Evolutionary conservation across 2,113 vertebrate genomes (phyloP).

Genomic region (Rhinopomastus cyanomelas): DNA sequence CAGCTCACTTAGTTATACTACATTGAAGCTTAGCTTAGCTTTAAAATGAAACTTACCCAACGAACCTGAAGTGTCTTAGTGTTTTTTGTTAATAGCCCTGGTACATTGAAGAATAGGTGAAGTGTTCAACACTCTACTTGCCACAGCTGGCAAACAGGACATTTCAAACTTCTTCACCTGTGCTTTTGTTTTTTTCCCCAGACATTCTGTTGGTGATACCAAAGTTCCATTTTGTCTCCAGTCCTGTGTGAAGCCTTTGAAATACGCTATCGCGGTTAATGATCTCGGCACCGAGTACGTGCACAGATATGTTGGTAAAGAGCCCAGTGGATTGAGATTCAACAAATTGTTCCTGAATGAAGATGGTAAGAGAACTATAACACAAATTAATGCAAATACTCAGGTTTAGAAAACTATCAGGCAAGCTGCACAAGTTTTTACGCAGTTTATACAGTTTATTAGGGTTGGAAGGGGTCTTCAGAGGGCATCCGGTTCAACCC

Average conservation of each 20-base stretch:
- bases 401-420: background rate
- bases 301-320: constrained; percentile 96
- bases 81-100: background rate
- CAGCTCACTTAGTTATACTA: background rate
- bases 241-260: constrained; percentile 96
- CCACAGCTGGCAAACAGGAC: background rate
- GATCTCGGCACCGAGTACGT: constrained; percentile 97
- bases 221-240: constrained; percentile 98
- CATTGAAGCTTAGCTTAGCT: background rate
- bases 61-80: too few relatives aligned
- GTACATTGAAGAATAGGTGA: background rate
- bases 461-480: too few relatives aligned
- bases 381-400: background rate
- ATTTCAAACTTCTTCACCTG: background rate
- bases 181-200: constrained; percentile 55
- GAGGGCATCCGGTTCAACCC: too few relatives aligned
- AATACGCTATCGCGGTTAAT: constrained; percentile 94
- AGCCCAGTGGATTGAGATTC: constrained; percentile 95
- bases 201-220: constrained; percentile 95
- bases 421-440: background rate
- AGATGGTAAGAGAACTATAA: constrained; percentile 83
- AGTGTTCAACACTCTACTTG: background rate
- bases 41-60: background rate
- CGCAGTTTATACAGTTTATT: too few relatives aligned
- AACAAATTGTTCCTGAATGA: constrained; percentile 98